These are phyloP conservation scores for Diloba caeruleocephala DNA, from an alignment of 2,888 invertebrate genomes.

Conservation along the genomic window DNA sequence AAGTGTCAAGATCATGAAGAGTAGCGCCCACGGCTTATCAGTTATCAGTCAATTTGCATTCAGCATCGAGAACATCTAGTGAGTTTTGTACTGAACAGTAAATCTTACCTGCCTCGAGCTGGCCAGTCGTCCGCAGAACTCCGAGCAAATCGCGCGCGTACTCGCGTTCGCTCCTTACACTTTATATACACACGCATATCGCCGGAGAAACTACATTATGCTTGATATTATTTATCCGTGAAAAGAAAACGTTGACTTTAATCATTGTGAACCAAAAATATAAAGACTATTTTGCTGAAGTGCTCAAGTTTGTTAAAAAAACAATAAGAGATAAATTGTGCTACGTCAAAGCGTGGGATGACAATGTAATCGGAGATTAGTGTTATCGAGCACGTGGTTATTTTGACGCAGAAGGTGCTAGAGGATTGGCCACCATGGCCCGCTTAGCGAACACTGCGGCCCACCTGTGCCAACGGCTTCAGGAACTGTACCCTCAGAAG, in stretches of 20 bases:
- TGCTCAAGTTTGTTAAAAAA: constrained; percentile 37
- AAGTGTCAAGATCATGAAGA: constrained; percentile 35
- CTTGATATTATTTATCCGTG: neutral
- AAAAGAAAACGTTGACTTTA: constrained; percentile 15
- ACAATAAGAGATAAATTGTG: constrained; percentile 40
- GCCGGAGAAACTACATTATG: constrained; percentile 1
- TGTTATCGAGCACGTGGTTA: constrained; percentile 55
- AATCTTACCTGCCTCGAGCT: constrained; percentile 19
- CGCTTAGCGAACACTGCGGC: constrained; percentile 78
- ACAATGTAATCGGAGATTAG: constrained; percentile 54
- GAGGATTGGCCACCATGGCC: constrained; percentile 67
- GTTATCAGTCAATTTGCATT: constrained; percentile 55
- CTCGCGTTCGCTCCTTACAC: neutral
- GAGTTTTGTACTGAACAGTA: constrained; percentile 31
- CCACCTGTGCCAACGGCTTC: constrained; percentile 80
- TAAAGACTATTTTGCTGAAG: constrained; percentile 17
- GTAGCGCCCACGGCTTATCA: constrained; percentile 44
- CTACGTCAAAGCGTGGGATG: constrained; percentile 49
- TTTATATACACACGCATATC: neutral
- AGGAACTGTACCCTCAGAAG: constrained; percentile 81
- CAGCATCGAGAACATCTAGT: too few species aligned
- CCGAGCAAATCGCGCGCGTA: constrained; percentile 54
- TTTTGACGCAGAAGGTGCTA: constrained; percentile 15
- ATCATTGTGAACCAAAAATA: constrained; percentile 24
- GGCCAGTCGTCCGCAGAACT: constrained; percentile 51